These are phyloP conservation scores for Acronicta alni DNA, from an alignment of 2,888 invertebrate species.

Conservation along the genomic window DNA sequence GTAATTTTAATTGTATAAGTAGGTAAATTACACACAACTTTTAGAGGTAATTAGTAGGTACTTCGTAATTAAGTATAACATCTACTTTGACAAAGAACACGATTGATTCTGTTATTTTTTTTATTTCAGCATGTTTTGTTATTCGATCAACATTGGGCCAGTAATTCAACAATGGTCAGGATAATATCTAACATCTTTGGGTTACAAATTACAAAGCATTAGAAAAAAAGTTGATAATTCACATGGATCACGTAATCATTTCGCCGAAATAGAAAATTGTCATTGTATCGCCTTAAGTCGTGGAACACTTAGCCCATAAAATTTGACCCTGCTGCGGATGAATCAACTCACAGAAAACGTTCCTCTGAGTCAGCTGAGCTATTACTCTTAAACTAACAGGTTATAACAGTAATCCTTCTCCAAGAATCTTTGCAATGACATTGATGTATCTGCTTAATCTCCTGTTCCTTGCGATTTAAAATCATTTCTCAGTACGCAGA, in stretches of 20 bases:
- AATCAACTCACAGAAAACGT: constrained; percentile 40
- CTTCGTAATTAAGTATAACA: too few relatives aligned
- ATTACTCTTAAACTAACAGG: constrained; percentile 44
- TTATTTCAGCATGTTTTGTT: too few relatives aligned
- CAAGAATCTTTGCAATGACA: constrained; percentile 51
- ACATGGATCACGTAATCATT: constrained; percentile 23
- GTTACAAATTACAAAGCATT: too few relatives aligned
- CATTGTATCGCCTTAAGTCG: constrained; percentile 15
- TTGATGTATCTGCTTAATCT: constrained; percentile 58
- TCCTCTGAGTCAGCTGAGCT: constrained; percentile 43
- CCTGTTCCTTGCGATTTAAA: constrained; percentile 40
- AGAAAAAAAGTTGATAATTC: too few relatives aligned
- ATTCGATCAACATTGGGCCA: too few relatives aligned
- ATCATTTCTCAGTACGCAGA: constrained; percentile 42
- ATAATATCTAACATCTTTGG: too few relatives aligned
- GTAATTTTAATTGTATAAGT: too few relatives aligned
- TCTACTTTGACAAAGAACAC: too few relatives aligned
- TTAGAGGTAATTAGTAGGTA: too few relatives aligned
- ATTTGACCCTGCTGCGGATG: constrained; percentile 47
- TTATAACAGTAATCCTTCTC: constrained; percentile 52
- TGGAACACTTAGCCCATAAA: constrained; percentile 25
- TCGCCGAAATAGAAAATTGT: constrained; percentile 30
- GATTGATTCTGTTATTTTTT: too few relatives aligned
- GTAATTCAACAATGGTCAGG: too few relatives aligned
- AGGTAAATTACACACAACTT: too few relatives aligned